Percentiles rank a stretch among this genome's conserved stretches.
Conservation (phyloP, 2,113 vertebrate genomes). For the human region DNA sequence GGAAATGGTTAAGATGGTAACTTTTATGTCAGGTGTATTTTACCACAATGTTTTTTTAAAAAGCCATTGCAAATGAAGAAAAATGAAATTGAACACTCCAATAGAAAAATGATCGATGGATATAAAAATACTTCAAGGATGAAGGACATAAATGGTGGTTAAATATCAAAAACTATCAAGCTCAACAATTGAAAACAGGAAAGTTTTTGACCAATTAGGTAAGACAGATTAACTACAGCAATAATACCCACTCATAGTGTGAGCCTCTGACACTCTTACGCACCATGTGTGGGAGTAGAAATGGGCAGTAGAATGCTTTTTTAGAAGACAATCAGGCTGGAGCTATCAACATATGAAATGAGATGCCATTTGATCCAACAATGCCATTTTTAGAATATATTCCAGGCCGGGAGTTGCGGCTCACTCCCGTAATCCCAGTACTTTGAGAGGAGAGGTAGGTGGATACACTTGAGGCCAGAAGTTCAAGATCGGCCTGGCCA, state of each 20-base stretch:
- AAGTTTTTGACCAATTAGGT: background rate
- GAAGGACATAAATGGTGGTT: background rate
- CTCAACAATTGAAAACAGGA: background rate
- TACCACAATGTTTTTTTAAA: background rate
- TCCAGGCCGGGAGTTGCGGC: background rate
- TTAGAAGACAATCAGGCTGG: background rate
- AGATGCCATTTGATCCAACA: background rate
- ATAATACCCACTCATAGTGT: background rate
- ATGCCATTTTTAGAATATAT: background rate
- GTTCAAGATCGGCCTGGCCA: too few relatives aligned
- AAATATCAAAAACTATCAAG: background rate
- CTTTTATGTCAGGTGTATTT: background rate
- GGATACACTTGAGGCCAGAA: too few relatives aligned
- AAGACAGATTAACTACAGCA: background rate
- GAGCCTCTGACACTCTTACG: background rate
- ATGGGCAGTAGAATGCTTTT: background rate
- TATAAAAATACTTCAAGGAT: background rate
- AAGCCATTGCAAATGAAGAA: background rate
- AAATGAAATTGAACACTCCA: background rate
- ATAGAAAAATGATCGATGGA: background rate
- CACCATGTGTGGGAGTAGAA: background rate
- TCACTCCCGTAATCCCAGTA: too few relatives aligned
- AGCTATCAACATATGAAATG: conserved; percentile 18
- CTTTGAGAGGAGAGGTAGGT: too few relatives aligned
- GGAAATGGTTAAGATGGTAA: background rate